These are phyloP conservation scores for Ictalurus punctatus DNA, from an alignment of 2,113 vertebrate species.

Conservation along the genomic window DNA sequence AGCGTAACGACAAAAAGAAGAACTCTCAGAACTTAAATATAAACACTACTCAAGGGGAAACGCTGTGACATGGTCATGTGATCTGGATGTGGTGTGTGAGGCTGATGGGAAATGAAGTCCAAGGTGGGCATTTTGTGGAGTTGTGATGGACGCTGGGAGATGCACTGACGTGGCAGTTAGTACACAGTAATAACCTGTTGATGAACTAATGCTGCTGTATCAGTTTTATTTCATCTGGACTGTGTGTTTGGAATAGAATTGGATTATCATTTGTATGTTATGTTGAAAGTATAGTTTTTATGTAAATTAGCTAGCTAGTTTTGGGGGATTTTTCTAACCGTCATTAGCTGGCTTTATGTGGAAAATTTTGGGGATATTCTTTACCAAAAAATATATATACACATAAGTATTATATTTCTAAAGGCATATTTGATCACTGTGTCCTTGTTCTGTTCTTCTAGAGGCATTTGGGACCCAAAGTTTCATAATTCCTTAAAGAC, in stretches of 20 bases:
- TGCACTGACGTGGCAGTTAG: neutral
- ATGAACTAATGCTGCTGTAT: neutral
- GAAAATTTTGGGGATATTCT: neutral
- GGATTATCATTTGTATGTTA: neutral
- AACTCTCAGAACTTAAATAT: neutral
- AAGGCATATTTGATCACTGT: neutral
- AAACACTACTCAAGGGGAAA: neutral
- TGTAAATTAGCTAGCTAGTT: neutral
- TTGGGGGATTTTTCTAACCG: neutral
- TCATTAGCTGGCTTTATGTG: neutral
- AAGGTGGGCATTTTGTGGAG: neutral
- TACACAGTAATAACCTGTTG: neutral
- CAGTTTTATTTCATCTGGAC: neutral
- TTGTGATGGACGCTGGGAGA: no score
- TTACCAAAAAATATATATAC: neutral
- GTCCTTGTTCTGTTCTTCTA: neutral
- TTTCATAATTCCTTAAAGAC: neutral
- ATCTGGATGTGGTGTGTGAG: neutral
- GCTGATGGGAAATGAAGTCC: neutral
- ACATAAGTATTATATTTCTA: neutral
- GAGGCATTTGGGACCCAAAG: neutral
- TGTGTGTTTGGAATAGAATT: neutral
- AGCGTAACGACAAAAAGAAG: no score
- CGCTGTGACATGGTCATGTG: neutral
- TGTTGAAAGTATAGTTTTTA: neutral